Conservation (phyloP, 2,888 invertebrate species). For the Entomobrya multifasciata region DNA sequence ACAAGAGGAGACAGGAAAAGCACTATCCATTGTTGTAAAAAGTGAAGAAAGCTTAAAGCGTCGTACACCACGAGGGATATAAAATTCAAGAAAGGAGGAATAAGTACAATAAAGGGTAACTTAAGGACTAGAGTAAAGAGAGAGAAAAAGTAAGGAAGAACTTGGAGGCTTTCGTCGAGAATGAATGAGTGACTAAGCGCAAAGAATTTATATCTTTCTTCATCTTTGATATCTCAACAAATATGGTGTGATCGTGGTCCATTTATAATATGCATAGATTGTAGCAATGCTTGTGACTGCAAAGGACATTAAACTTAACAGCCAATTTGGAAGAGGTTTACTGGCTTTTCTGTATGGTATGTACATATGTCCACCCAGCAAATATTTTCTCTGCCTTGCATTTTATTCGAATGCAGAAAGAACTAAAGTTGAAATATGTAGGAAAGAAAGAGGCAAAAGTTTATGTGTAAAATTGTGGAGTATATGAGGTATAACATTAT, state of each 20-base stretch:
- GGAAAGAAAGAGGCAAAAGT: too few species aligned
- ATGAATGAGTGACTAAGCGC: constrained; percentile 60
- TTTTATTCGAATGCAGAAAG: background rate
- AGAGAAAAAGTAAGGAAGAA: constrained; percentile 22
- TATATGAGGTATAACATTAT: too few species aligned
- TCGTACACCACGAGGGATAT: constrained; percentile 28
- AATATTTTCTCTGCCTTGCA: constrained; percentile 2
- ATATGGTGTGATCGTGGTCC: too few species aligned
- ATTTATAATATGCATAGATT: background rate
- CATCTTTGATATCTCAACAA: constrained; percentile 5
- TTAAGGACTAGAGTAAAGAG: constrained; percentile 11
- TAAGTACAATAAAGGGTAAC: too few species aligned
- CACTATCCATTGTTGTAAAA: constrained; percentile 58
- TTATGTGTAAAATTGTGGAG: too few species aligned
- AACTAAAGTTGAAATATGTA: background rate
- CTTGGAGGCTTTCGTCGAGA: constrained; percentile 45
- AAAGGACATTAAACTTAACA: constrained; percentile 67
- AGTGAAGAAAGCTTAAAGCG: constrained; percentile 50
- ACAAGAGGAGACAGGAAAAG: constrained; percentile 47
- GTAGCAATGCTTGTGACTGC: too few species aligned
- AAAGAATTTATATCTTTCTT: constrained; percentile 46
- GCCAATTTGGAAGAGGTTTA: constrained; percentile 59
- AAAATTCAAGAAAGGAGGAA: constrained; percentile 20
- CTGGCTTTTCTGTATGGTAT: background rate
- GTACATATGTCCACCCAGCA: constrained; percentile 9